These are phyloP conservation scores for Enteromius fasciolatus DNA, from an alignment of 2,797 vertebrate genomes.

Conservation along the genomic window DNA sequence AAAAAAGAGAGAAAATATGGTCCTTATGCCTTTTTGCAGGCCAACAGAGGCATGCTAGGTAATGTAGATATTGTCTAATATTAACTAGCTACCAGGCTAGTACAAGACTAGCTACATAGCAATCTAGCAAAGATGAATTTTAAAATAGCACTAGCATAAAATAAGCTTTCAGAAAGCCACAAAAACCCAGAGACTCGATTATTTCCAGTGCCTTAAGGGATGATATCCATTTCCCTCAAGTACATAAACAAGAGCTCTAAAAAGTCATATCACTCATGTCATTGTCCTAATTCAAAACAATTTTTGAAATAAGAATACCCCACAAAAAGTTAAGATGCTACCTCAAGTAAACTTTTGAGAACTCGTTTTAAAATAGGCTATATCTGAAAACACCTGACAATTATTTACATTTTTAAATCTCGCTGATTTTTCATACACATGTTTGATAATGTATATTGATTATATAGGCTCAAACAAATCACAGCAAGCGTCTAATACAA, in stretches of 20 bases:
- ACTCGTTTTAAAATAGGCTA: background rate
- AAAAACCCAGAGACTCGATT: background rate
- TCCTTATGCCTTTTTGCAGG: background rate
- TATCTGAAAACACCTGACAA: background rate
- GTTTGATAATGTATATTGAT: background rate
- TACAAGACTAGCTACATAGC: background rate
- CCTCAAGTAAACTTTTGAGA: background rate
- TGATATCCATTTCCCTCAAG: background rate
- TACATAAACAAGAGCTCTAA: background rate
- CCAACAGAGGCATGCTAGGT: background rate
- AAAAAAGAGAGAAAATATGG: background rate
- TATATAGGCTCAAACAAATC: background rate
- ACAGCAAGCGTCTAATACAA: slow-evolving; percentile 18
- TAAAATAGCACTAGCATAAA: background rate
- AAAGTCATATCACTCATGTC: background rate
- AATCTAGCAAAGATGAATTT: background rate
- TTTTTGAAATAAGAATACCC: background rate
- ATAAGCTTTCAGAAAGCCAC: background rate
- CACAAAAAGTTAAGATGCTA: background rate
- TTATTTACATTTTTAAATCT: background rate
- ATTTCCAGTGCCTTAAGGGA: background rate
- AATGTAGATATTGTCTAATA: background rate
- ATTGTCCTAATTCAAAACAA: background rate
- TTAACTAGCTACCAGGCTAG: background rate
- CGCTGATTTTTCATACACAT: background rate